Percentiles rank a stretch among this genome's conserved stretches.
These are phyloP conservation scores for Hipposideros armiger DNA, from an alignment of 2,113 vertebrate genomes.

Conservation along the genomic window DNA sequence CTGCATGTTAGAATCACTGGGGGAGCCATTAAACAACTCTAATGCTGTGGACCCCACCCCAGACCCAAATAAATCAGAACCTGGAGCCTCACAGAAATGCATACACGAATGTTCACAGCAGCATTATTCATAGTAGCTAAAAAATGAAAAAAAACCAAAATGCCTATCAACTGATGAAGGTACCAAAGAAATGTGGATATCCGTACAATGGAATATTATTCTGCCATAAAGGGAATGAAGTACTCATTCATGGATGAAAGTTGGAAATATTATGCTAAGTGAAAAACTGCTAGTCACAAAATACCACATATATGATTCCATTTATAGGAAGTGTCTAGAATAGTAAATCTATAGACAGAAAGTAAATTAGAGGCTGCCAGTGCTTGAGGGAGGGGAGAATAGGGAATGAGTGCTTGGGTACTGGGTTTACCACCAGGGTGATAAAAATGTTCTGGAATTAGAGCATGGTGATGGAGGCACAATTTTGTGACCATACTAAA, in stretches of 20 bases:
- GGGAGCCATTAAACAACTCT: not conserved
- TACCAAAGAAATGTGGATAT: not conserved
- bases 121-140: conserved; percentile 28
- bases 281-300: not conserved
- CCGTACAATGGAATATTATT: not conserved
- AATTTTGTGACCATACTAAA: not conserved
- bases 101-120: not conserved
- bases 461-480: not conserved
- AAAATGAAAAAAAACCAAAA: not conserved
- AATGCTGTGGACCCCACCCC: too few relatives aligned
- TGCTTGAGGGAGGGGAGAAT: fast-evolving
- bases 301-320: not conserved
- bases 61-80: not conserved
- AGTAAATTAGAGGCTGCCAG: not conserved
- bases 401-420: not conserved
- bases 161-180: not conserved
- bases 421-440: not conserved
- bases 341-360: not conserved
- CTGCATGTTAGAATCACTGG: not conserved
- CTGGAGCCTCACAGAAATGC: not conserved
- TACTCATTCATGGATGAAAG: not conserved
- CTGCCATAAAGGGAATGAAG: not conserved
- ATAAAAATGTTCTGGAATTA: not conserved
- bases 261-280: not conserved
- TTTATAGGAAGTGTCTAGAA: not conserved